Evolutionary conservation across 1,140 invertebrate genomes (phyloP), one percentile per base, ranked within the genome.

Genomic region (Luehdorfia chinensis): DNA sequence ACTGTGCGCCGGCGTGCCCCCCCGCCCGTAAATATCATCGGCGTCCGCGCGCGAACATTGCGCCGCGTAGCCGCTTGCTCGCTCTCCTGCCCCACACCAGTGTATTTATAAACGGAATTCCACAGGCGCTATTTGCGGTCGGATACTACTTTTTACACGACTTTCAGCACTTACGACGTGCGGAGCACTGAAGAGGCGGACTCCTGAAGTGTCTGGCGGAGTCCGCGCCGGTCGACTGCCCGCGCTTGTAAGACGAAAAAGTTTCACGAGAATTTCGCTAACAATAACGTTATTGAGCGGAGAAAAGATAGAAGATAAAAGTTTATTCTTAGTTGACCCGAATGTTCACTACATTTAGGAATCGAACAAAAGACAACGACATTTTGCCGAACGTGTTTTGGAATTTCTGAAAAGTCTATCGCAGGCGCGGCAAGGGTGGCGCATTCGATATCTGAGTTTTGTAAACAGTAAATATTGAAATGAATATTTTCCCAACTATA

Each of bases 131-230:
- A 73, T 73, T 68, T 62, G 55, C 61, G 52, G 71, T 69, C 76
- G 77, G 78, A 85, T 81, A 84, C 77, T 75, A 78, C 79, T 84
- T 85, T 83, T 83, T 80, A 85, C 81, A 85, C 81, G 81, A 81
- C 75, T 84, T 77, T 80, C 79, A 54, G 76, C 77, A 85, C 81
- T 85, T 85, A 84, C 79, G 77, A 61, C 77, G 75, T 75, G 55
- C 75, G 67, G 69, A 78, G 72, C 64, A 85, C 83, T 86, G 79
- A 81, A 76, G 70, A 70, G 65, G 61, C 66, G 55, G 58, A 53
- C 66, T 75, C 59, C 64, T 56, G 58, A 52, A 69, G 68, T 69
- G 77, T 83, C 77, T 85, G 62, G 54, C 63, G 60, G 52, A 61
- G 47, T 56, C 61, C 51, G 66, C 81, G 81, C 50, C 37, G 43